Evolutionary conservation across 2,797 vertebrate genomes (phyloP), one percentile per base, ranked within the genome.

Genomic region (Falco concolor): DNA sequence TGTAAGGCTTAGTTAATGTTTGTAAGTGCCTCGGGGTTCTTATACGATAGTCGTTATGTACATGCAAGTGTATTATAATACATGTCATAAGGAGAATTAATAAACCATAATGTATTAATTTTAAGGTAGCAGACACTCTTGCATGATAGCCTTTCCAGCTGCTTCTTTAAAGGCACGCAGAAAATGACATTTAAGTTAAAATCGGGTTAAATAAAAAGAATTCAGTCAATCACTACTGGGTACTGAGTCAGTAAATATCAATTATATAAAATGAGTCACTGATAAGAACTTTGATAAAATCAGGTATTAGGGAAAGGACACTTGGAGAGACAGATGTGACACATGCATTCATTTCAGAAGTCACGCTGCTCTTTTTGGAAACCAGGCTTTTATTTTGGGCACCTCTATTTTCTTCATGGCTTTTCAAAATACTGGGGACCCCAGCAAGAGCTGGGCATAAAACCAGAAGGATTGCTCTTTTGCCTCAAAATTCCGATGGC

Each of bases 1-100:
- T 97, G 96, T 64, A n/a, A 92, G 92, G 95, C 90, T 93, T 96
- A 96, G 92, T 87, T 92, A 87, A 65, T 95, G 94, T 96, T 93
- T 96, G 92, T 95, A 95, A 93, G 93, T 96, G 94, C 84, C 90
- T 96, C 92, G 52, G 95, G 88, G 92, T 65, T 95, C 94, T 96
- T 94, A 96, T 21, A 61, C 5, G 47, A 38, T 87, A 75, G 93
- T 75, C 9, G 0, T 44, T 59, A 25, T 45, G 84, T 83, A 85
- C 94, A 83, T 83, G 94, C 72, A 30, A 92, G 91, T 90, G 65
- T 38, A 56, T 93, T 92, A 91, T 81, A 90, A 85, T 75, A 72
- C 57, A 10, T 87, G 90, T 86, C 92, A 78, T 59, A 75, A 69
- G 93, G 73, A 96, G 94, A 97, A 96, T 95, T 96, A 95, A 85